Conservation (phyloP, 92 coral and sea anemone genomes). For the Palythoa caribaeorum region DNA sequence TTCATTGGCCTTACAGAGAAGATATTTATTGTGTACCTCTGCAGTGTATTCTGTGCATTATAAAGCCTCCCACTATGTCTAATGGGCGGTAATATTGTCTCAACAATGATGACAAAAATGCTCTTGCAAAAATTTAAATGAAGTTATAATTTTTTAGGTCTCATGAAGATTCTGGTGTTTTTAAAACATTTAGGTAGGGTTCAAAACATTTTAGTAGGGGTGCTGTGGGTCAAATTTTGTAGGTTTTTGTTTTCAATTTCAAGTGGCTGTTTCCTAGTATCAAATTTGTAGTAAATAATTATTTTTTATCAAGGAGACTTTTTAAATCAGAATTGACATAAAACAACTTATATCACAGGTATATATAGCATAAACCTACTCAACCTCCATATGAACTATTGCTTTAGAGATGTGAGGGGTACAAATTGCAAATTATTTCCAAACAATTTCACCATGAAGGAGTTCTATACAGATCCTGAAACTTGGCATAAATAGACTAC, state of each 20-base stretch:
- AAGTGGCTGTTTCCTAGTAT: background rate
- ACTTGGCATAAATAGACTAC: too few species aligned
- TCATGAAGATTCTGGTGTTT: too few species aligned
- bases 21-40: background rate
- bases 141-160: too few species aligned
- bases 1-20: background rate
- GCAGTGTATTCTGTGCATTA: conserved; percentile 3
- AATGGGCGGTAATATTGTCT: background rate
- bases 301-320: background rate
- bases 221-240: background rate
- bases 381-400: conserved; percentile 11
- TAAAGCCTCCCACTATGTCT: background rate
- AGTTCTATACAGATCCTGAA: background rate
- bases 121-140: background rate
- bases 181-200: background rate
- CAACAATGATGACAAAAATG: background rate
- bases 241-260: background rate
- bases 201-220: background rate
- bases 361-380: conserved; percentile 5
- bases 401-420: conserved; percentile 7
- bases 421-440: conserved; percentile 1
- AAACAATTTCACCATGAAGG: conserved; percentile 21
- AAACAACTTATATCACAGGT: conserved; percentile 11
- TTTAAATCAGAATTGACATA: conserved; percentile 1
- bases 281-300: conserved; percentile 15